These are phyloP conservation scores for Oligia latruncula DNA, from an alignment of 2,888 invertebrate genomes.

Conservation along the genomic window DNA sequence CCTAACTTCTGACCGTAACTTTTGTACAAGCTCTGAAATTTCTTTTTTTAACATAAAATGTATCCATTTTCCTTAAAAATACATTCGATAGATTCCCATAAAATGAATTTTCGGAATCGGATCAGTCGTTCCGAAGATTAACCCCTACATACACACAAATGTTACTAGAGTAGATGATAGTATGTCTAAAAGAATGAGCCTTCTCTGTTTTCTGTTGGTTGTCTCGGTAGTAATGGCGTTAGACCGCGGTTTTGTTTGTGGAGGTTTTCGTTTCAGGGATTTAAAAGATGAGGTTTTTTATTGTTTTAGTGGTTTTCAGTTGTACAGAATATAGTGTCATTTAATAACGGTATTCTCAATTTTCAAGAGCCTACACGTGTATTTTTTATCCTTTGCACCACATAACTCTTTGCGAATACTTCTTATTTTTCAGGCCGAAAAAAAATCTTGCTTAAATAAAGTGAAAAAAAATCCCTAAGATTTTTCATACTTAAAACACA, in stretches of 20 bases:
- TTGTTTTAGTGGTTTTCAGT: not conserved
- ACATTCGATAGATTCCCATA: not conserved
- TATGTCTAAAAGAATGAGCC: not conserved
- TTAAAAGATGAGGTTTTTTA: not conserved
- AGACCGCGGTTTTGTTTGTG: slow-evolving; percentile 15
- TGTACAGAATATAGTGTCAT: not conserved
- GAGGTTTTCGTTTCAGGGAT: slow-evolving; percentile 17
- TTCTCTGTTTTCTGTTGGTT: slow-evolving; percentile 2
- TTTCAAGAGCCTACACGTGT: not conserved
- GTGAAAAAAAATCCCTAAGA: slow-evolving; percentile 35
- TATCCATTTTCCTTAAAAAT: not conserved
- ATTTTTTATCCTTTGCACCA: not conserved
- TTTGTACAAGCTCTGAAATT: not conserved
- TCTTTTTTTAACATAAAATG: not conserved
- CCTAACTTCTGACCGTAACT: no score
- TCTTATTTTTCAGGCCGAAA: not conserved
- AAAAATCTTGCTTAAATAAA: slow-evolving; percentile 8
- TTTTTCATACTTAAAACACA: slow-evolving; percentile 58
- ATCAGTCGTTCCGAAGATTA: not conserved
- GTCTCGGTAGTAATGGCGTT: not conserved
- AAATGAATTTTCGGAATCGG: not conserved
- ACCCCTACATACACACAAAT: not conserved
- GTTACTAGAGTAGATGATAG: not conserved
- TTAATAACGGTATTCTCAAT: no score
- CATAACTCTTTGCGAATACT: not conserved